Conservation (phyloP, 2,113 vertebrate species). For the Macquaria australasica region DNA sequence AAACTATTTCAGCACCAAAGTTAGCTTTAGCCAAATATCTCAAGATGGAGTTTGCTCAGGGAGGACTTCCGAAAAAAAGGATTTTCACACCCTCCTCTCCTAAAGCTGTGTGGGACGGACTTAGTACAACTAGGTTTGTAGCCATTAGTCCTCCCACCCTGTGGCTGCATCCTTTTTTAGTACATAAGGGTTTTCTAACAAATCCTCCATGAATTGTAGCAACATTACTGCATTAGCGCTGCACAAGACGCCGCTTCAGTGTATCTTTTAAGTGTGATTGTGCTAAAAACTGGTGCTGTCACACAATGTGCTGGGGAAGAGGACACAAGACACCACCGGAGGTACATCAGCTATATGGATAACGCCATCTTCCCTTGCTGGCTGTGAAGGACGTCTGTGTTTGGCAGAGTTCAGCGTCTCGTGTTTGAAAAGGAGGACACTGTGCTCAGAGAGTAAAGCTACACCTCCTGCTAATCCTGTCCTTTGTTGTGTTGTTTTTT, state of each 20-base stretch:
- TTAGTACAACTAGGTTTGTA: slow-evolving; percentile 44
- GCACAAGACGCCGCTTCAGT: slow-evolving; percentile 8
- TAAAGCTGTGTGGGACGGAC: slow-evolving; percentile 44
- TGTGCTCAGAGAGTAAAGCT: slow-evolving; percentile 9
- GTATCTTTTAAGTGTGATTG: slow-evolving; percentile 31
- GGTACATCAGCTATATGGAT: slow-evolving; percentile 45
- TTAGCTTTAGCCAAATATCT: slow-evolving; percentile 40
- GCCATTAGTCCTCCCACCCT: slow-evolving; percentile 51
- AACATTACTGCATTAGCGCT: slow-evolving; percentile 39
- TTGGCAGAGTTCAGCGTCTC: slow-evolving; percentile 35
- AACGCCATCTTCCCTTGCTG: slow-evolving; percentile 24
- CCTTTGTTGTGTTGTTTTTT: slow-evolving; percentile 24
- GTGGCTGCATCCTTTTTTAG: slow-evolving; percentile 47
- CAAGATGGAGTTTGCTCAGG: slow-evolving; percentile 30
- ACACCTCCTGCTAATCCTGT: slow-evolving; percentile 25
- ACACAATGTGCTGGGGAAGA: slow-evolving; percentile 19
- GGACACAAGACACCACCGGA: slow-evolving; percentile 43
- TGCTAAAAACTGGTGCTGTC: slow-evolving; percentile 25
- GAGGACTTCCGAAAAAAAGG: slow-evolving; percentile 8
- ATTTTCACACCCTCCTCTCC: slow-evolving; percentile 40
- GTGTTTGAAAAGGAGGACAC: slow-evolving; percentile 38
- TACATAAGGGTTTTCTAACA: slow-evolving; percentile 47
- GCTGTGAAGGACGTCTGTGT: slow-evolving; percentile 44
- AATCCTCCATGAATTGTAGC: slow-evolving; percentile 42
- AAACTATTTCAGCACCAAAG: slow-evolving; percentile 27